Evolutionary conservation across 2,797 vertebrate genomes (phyloP), one percentile per base, ranked within the genome.

Genomic region (Sebastes minor): DNA sequence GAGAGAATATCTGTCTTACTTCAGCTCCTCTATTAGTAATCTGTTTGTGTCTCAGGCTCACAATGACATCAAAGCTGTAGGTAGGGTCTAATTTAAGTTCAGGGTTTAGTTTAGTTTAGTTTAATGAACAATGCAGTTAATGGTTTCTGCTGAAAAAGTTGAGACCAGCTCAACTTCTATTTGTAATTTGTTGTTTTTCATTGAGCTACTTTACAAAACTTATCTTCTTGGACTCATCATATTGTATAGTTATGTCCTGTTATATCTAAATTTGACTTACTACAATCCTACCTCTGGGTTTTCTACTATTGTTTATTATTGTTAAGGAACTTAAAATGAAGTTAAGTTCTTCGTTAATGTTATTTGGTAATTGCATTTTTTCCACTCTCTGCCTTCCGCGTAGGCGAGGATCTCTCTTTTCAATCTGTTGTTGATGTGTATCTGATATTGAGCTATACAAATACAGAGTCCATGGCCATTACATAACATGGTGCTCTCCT

Each of bases 51-150:
- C 49, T 67, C 52, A 8, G 60, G 2, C 57, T 76, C 52, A 53
- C 69, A 33, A 23, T 82, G 60, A 65, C 82, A 84, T 81, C 80
- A 72, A 82, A 78, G 74, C 78, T 74, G 9, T 18, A 49, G 18
- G 16, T 20, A 49, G 46, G 46, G 46, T 42, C 38, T 42, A 20
- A 49, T 49, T 49, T 49, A 49, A 42, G 38, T 42, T 42, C 38
- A 52, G 20, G 46, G 20, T 52, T 20, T 27, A 52, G 49, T 77
- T 77, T 71, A 38, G 82, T 83, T 88, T 80, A 35, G 3, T 77
- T 66, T 65, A 73, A 82, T 72, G 68, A 77, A 71, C 72, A 63
- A 71, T 23, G 53, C 67, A 53, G 52, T 46, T 13, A n/a, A 20
- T 3, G 13, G 25, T 76, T 66, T 80, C 59, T 55, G 38, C 38